Evolutionary conservation across 1,140 invertebrate genomes (phyloP).

Genomic region (Thaumatotibia leucotreta): DNA sequence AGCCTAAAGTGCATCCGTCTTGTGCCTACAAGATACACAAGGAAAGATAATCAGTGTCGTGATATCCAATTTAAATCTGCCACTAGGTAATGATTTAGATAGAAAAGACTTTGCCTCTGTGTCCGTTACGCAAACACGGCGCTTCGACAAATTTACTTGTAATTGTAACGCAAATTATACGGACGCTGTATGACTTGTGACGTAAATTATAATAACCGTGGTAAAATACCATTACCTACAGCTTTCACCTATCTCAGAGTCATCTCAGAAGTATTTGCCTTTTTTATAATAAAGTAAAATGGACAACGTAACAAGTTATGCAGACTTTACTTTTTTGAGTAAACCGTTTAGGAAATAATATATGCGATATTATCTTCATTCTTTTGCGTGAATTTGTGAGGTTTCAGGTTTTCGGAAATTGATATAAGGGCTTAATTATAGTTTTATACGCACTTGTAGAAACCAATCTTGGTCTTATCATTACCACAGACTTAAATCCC

Average conservation of each 20-base stretch:
- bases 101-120: neutral
- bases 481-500: too few species aligned
- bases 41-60: too few species aligned
- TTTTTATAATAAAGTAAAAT: neutral
- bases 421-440: too few species aligned
- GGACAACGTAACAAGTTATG: neutral
- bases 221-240: conserved; percentile 7
- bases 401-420: too few species aligned
- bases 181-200: neutral
- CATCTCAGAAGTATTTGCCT: too few species aligned
- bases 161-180: conserved; percentile 6
- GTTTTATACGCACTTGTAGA: too few species aligned
- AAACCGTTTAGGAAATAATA: neutral
- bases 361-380: neutral
- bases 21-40: too few species aligned
- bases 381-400: neutral
- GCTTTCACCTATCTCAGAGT: neutral
- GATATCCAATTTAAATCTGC: too few species aligned
- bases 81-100: neutral
- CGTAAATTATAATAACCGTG: conserved; percentile 7
- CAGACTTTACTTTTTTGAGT: neutral
- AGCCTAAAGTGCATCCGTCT: too few species aligned
- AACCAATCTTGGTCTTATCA: too few species aligned
- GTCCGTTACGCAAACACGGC: neutral
- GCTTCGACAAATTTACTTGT: neutral